Evolutionary conservation across 2,113 vertebrate genomes (phyloP).

Genomic region (Lonchura striata): DNA sequence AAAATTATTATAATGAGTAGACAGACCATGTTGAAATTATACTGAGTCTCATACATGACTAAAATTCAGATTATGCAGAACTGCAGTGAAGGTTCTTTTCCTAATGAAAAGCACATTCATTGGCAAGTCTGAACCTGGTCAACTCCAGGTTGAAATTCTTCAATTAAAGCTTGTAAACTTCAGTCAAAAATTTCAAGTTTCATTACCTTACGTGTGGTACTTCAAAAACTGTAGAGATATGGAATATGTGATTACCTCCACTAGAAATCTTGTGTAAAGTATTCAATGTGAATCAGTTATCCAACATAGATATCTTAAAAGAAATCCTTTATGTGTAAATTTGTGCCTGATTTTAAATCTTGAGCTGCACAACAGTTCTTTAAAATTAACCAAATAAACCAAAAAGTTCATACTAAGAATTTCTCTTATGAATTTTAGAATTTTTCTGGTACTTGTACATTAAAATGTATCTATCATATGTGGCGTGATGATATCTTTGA

Average conservation of each 20-base stretch:
- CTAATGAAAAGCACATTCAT: background rate
- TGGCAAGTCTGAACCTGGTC: background rate
- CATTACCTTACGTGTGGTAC: background rate
- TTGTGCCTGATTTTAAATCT: background rate
- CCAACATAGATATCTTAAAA: background rate
- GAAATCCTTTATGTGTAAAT: background rate
- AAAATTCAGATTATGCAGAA: background rate
- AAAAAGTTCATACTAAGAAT: background rate
- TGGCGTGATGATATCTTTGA: background rate
- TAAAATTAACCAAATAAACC: background rate
- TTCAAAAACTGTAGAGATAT: background rate
- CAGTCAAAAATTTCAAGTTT: background rate
- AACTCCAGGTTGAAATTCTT: background rate
- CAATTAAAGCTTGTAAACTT: background rate
- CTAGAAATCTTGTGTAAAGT: background rate
- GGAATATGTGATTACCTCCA: background rate
- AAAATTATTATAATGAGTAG: background rate
- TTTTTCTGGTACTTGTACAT: background rate
- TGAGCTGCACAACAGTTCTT: background rate
- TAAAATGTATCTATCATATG: background rate
- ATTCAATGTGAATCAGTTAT: background rate
- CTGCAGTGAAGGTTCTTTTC: background rate
- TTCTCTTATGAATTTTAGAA: background rate
- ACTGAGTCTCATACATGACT: background rate
- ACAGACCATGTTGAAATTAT: background rate